Conservation (phyloP, 2,113 vertebrate species). For the Trogon melanurus region DNA sequence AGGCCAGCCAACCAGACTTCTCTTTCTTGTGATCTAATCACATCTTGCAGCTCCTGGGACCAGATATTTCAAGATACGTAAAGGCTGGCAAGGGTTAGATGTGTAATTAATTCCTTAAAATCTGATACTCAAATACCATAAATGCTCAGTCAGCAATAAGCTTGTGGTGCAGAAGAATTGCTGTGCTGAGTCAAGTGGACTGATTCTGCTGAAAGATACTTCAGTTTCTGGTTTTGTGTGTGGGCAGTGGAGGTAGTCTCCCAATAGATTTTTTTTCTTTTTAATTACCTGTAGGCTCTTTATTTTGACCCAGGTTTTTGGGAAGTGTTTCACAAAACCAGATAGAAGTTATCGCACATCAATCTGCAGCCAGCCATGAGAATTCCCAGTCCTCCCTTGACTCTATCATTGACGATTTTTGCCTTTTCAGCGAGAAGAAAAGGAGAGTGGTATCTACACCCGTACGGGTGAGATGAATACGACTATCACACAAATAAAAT, state of each 20-base stretch:
- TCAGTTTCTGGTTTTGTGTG: neutral
- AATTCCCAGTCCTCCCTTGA: neutral
- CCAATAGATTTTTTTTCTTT: neutral
- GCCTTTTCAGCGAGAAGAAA: neutral
- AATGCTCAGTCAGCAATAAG: constrained; percentile 3
- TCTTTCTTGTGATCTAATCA: neutral
- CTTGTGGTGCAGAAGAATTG: neutral
- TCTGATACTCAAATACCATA: neutral
- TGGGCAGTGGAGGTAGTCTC: neutral
- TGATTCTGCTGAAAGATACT: neutral
- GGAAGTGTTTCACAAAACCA: neutral
- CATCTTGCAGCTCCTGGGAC: constrained; percentile 1
- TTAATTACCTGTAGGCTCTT: neutral
- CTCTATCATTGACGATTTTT: neutral
- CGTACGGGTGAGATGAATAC: constrained; percentile 29
- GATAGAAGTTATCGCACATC: neutral
- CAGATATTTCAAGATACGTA: neutral
- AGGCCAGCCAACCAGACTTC: neutral
- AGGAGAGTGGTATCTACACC: neutral
- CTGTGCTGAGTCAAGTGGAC: neutral
- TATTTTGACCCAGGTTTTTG: neutral
- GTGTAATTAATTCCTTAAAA: constrained; percentile 23
- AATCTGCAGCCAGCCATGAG: neutral
- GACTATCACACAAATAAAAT: constrained; percentile 67
- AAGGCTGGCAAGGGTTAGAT: neutral